These are phyloP conservation scores for Prorops nasuta DNA, from an alignment of 1,140 invertebrate genomes.

Conservation along the genomic window DNA sequence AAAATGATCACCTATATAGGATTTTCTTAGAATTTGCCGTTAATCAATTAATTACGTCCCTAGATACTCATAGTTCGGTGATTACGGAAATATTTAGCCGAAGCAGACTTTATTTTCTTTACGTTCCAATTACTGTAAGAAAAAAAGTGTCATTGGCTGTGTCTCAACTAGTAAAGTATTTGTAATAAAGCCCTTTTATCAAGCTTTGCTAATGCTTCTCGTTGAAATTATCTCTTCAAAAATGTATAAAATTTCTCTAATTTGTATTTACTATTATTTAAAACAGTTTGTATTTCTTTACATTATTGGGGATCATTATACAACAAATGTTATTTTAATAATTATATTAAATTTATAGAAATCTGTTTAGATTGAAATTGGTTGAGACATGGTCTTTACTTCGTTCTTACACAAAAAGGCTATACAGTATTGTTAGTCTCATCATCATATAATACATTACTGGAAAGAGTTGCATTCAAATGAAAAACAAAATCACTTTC, in stretches of 20 bases:
- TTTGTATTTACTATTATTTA: too few species aligned
- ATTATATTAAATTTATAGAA: too few species aligned
- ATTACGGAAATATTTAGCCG: conserved; percentile 2
- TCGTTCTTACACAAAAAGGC: background rate
- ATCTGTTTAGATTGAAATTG: background rate
- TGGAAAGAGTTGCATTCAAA: conserved; percentile 5
- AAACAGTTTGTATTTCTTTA: too few species aligned
- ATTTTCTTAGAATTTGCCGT: conserved; percentile 22
- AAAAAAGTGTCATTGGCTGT: background rate
- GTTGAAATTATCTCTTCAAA: too few species aligned
- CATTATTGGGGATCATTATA: too few species aligned
- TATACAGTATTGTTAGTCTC: background rate
- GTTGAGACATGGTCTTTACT: conserved; percentile 1
- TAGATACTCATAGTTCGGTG: background rate
- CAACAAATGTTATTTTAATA: too few species aligned
- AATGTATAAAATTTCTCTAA: too few species aligned
- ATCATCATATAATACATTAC: conserved; percentile 1
- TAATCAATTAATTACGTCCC: conserved; percentile 10
- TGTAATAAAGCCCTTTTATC: too few species aligned
- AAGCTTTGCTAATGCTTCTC: too few species aligned
- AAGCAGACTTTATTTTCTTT: conserved; percentile 1
- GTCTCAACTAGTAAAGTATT: conserved; percentile 2
- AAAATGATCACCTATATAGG: conserved; percentile 26
- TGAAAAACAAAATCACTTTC: conserved; percentile 2
- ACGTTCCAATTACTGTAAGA: conserved; percentile 9